Evolutionary conservation across 2,113 vertebrate genomes (phyloP).

Genomic region (Oncorhynchus tshawytscha): DNA sequence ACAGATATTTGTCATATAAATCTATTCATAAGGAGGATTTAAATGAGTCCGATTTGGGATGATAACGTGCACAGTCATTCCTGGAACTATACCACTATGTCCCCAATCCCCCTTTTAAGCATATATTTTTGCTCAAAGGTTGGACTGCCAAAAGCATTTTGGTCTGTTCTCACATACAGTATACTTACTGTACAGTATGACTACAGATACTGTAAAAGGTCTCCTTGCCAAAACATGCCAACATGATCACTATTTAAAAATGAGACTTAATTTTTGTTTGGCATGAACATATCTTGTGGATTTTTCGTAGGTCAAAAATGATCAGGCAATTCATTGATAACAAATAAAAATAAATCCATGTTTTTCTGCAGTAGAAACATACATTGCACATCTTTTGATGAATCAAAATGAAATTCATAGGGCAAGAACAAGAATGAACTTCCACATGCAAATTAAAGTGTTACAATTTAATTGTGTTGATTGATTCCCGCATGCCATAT

Average conservation of each 20-base stretch:
- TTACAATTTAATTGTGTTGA: not conserved
- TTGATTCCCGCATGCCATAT: not conserved
- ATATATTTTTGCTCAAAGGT: not conserved
- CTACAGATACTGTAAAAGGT: not conserved
- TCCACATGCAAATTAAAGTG: slow-evolving; percentile 15
- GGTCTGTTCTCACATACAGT: slow-evolving; percentile 3
- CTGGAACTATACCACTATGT: slow-evolving; percentile 13
- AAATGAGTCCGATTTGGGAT: slow-evolving; percentile 14
- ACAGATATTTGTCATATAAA: no score
- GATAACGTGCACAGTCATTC: slow-evolving; percentile 24
- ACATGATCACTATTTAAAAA: not conserved
- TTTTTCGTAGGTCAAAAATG: not conserved
- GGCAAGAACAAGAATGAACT: not conserved
- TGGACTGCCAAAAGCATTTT: slow-evolving; percentile 7
- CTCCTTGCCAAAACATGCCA: not conserved
- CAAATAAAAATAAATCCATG: not conserved
- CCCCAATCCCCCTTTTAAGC: slow-evolving; percentile 18
- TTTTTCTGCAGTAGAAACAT: not conserved
- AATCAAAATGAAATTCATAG: not conserved
- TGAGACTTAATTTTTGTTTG: slow-evolving; percentile 9
- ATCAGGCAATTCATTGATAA: not conserved
- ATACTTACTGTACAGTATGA: not conserved
- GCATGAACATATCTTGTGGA: not conserved
- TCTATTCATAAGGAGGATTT: not conserved
- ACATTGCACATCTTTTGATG: slow-evolving; percentile 20